Base-by-base conservation (phyloP, 2,113 vertebrate genomes). In the Corydoras maculifer region DNA sequence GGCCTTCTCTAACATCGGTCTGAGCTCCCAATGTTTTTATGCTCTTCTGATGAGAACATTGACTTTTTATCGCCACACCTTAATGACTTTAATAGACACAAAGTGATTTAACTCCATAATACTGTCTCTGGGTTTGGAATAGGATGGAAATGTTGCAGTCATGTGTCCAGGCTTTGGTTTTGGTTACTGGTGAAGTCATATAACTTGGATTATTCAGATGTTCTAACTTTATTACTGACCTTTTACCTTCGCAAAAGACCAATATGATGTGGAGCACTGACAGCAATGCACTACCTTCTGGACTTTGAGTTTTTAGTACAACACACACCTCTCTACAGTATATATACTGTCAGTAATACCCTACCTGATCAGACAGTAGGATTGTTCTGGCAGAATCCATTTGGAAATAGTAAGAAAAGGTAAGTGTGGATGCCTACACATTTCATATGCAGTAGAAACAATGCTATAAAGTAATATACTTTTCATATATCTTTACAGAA, bases 231-330 rank as follows among this genome's bases (percentile, higher is more conserved):
- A 43, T 43, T 43, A 43, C 7, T 43, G 35, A 43, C 35, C 35
- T 43, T 43, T 43, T 5, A 8, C 35, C 35, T 43, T 5, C 35
- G 35, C 7, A 43, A 43, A 48, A 71, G 60, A 61, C 83, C 72
- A 53, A 32, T 76, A 67, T 72, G 68, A 70, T 67, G 62, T 77
- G 68, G 31, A 68, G 48, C 53, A 58, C 69, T 78, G 69, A 88
- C 86, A 86, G 78, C 86, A 77, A 55, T 61, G 65, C 83, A 85
- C 80, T 73, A 73, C 58, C 69, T 71, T 55, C 58, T 87, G 84
- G 83, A 86, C 83, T 85, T 86, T 89, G 87, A 69, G 77, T 82
- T 83, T 71, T 7, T 18, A 68, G 30, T 69, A 54, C 14, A 14
- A 68, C 75, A 70, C 75, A 84, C 76, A 66, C 30, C 50, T 59